Percentiles rank a stretch among this genome's conserved stretches.
Conservation (phyloP, 2,888 invertebrate species). For the Epistrophe grossulariae region DNA sequence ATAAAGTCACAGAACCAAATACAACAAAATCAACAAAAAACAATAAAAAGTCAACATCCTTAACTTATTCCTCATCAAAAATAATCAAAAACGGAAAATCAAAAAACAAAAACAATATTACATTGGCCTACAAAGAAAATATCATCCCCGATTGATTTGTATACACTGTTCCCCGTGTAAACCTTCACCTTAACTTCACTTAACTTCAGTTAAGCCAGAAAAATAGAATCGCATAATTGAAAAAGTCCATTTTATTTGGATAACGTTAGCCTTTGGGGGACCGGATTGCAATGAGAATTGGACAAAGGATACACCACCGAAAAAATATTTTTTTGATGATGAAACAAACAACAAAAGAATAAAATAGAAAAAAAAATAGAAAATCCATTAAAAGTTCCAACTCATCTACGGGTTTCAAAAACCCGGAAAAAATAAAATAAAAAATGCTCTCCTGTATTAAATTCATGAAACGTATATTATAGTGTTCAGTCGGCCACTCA, state of each 20-base stretch:
- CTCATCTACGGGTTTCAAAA: slow-evolving; percentile 52
- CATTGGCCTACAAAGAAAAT: slow-evolving; percentile 66
- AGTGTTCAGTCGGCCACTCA: slow-evolving; percentile 68
- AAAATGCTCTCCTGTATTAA: slow-evolving; percentile 50
- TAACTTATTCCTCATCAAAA: slow-evolving; percentile 68
- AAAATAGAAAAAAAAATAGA: slow-evolving; percentile 48
- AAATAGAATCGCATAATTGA: slow-evolving; percentile 70
- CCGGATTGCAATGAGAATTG: slow-evolving; percentile 48
- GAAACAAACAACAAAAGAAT: slow-evolving; percentile 21
- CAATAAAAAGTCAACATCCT: slow-evolving; percentile 58
- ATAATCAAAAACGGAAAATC: slow-evolving; percentile 63
- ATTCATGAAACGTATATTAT: slow-evolving; percentile 62
- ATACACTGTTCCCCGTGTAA: slow-evolving; percentile 49
- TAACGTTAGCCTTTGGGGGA: slow-evolving; percentile 45
- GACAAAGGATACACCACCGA: slow-evolving; percentile 61
- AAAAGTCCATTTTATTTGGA: slow-evolving; percentile 68
- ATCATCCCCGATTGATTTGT: slow-evolving; percentile 70
- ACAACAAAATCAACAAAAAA: slow-evolving; percentile 28
- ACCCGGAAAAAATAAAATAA: slow-evolving; percentile 10
- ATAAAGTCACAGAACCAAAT: slow-evolving; percentile 14
- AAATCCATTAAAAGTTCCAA: slow-evolving; percentile 75
- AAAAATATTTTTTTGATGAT: slow-evolving; percentile 42
- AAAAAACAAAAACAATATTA: slow-evolving; percentile 50
- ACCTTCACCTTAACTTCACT: slow-evolving; percentile 34
- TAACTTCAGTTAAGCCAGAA: no score